phyloP scores from a whole-genome alignment of 1,140 invertebrate genomes.

The Bombus haemorrhoidalis region DNA sequence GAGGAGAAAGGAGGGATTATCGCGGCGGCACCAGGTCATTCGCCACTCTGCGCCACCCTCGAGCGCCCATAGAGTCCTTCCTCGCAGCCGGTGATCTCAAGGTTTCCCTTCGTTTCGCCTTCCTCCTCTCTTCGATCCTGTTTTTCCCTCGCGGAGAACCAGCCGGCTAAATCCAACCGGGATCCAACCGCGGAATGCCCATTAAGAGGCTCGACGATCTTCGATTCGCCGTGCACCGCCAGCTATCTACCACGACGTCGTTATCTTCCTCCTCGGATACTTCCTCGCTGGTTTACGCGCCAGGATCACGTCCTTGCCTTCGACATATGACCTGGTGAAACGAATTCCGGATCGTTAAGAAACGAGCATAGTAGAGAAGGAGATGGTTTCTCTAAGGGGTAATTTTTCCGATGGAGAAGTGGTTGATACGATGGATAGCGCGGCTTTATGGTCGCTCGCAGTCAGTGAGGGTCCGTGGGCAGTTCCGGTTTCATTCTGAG shows the following conservation, averaged over 20 bases:
- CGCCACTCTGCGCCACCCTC: conserved; percentile 35
- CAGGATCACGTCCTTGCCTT: not conserved
- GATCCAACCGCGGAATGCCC: conserved; percentile 49
- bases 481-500: not conserved
- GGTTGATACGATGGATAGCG: not conserved
- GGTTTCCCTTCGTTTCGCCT: conserved; percentile 9
- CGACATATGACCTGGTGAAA: not conserved
- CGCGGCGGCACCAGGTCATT: conserved; percentile 40
- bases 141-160: conserved; percentile 34
- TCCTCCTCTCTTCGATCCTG: conserved; percentile 35
- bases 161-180: conserved; percentile 53
- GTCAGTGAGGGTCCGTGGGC: not conserved
- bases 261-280: conserved; percentile 1
- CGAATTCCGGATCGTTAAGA: not conserved
- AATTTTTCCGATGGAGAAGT: not conserved
- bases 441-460: not conserved
- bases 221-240: conserved; percentile 20
- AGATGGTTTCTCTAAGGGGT: not conserved
- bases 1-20: conserved; percentile 23
- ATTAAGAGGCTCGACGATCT: conserved; percentile 49
- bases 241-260: conserved; percentile 25
- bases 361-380: not conserved
- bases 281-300: not conserved
- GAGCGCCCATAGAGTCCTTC: conserved; percentile 50
- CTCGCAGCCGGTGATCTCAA: conserved; percentile 42